Percentiles rank a stretch among this genome's conserved stretches.
phyloP scores from a whole-genome alignment of 2,113 vertebrate genomes.

The Myiozetetes cayanensis region DNA sequence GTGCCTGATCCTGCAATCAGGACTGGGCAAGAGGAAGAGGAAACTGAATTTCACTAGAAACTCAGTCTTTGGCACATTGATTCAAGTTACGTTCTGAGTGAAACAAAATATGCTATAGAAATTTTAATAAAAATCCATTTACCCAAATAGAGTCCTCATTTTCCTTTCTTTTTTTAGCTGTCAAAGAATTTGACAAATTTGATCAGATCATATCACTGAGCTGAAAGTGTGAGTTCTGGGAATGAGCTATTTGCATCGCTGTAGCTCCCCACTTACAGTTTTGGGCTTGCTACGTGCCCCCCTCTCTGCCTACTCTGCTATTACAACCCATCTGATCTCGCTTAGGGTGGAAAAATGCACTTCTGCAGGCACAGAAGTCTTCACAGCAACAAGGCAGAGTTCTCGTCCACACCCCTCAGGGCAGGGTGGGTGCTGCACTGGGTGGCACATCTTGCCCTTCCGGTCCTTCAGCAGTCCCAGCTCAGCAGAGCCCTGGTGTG shows the following conservation, averaged over 20 bases:
- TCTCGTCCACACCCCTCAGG: background rate
- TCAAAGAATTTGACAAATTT: constrained; percentile 51
- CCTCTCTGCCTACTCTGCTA: constrained; percentile 27
- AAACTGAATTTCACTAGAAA: background rate
- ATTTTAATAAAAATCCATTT: constrained; percentile 44
- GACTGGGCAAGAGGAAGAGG: background rate
- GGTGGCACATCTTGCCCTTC: background rate
- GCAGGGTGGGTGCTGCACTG: accelerated
- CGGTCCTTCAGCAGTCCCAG: background rate
- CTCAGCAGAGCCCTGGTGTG: background rate
- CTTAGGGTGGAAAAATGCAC: background rate
- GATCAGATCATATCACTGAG: constrained; percentile 33
- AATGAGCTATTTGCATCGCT: constrained; percentile 49
- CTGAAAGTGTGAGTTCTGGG: constrained; percentile 14
- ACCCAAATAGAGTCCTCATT: constrained; percentile 29
- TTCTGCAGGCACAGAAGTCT: background rate
- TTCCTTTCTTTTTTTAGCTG: background rate
- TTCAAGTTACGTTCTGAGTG: background rate
- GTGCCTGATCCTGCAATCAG: background rate
- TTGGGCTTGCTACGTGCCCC: background rate
- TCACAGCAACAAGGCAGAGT: background rate
- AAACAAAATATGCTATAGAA: background rate
- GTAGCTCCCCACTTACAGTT: constrained; percentile 29
- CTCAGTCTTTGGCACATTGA: background rate
- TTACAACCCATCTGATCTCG: constrained; percentile 52